Percentiles rank a stretch among this genome's conserved stretches.
Conservation (phyloP, 2,797 vertebrate species). For the Synaphobranchus kaupii region DNA sequence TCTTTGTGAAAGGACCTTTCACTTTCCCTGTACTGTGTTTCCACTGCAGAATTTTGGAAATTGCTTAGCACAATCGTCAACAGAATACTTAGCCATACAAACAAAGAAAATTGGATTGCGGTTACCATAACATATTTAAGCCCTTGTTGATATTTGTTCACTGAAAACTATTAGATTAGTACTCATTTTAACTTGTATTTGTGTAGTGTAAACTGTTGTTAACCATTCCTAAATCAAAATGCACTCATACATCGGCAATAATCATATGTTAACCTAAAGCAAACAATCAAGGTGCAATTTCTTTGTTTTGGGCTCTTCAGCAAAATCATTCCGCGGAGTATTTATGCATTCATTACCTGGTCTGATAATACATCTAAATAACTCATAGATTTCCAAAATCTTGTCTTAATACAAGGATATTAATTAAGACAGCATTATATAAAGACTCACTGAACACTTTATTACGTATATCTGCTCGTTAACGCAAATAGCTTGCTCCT, state of each 20-base stretch:
- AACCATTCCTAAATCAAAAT: not conserved
- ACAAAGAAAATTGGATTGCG: not conserved
- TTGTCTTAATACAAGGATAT: not conserved
- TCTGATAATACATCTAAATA: not conserved
- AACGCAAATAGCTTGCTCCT: no score
- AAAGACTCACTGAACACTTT: no score
- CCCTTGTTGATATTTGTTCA: not conserved
- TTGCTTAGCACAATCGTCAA: not conserved
- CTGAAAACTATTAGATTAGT: not conserved
- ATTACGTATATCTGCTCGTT: no score
- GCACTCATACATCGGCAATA: not conserved
- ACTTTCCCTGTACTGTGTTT: slow-evolving; percentile 39
- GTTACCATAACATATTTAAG: not conserved
- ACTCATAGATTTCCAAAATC: not conserved
- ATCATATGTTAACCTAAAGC: not conserved
- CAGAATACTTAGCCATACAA: not conserved
- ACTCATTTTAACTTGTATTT: not conserved
- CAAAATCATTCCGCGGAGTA: not conserved
- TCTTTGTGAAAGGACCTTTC: slow-evolving; percentile 53
- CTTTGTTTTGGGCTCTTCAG: not conserved
- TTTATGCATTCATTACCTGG: not conserved
- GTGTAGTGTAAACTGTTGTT: not conserved
- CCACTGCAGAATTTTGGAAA: not conserved
- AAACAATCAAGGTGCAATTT: not conserved
- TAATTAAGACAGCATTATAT: not conserved